Conservation (phyloP, 2,888 invertebrate species). For the Penaeus monodon region DNA sequence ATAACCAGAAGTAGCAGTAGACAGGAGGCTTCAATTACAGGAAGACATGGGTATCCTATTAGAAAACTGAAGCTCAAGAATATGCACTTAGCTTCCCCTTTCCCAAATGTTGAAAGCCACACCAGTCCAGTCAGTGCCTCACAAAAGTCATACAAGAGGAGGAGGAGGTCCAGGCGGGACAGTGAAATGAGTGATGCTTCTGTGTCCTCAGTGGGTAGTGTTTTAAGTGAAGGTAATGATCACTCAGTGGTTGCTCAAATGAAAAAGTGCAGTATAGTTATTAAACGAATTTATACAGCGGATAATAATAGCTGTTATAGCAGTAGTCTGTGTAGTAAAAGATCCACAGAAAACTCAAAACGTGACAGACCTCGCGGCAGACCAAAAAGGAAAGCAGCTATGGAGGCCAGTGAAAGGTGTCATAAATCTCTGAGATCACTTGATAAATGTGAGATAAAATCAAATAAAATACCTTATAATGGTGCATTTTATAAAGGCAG, state of each 20-base stretch:
- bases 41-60: no score
- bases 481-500: slow-evolving; percentile 26
- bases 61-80: no score
- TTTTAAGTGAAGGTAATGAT: slow-evolving; percentile 20
- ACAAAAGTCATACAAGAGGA: slow-evolving; percentile 19
- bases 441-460: slow-evolving; percentile 26
- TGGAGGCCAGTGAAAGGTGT: slow-evolving; percentile 50
- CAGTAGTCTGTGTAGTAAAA: slow-evolving; percentile 46
- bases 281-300: slow-evolving; percentile 50
- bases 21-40: no score
- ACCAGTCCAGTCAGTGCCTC: slow-evolving; percentile 34
- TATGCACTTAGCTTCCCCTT: no score
- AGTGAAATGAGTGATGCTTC: slow-evolving; percentile 22
- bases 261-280: slow-evolving; percentile 58
- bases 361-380: background rate
- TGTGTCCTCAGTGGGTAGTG: slow-evolving; percentile 3
- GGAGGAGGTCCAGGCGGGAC: slow-evolving; percentile 20
- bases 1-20: no score
- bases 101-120: slow-evolving; percentile 35
- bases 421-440: slow-evolving; percentile 39
- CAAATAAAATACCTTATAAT: slow-evolving; percentile 27
- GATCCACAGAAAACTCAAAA: slow-evolving; percentile 21
- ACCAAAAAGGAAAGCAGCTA: slow-evolving; percentile 50
- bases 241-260: slow-evolving; percentile 33
- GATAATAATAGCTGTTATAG: slow-evolving; percentile 49